Base-by-base conservation (phyloP, 2,113 vertebrate genomes). In the Sakesphorus luctuosus region DNA sequence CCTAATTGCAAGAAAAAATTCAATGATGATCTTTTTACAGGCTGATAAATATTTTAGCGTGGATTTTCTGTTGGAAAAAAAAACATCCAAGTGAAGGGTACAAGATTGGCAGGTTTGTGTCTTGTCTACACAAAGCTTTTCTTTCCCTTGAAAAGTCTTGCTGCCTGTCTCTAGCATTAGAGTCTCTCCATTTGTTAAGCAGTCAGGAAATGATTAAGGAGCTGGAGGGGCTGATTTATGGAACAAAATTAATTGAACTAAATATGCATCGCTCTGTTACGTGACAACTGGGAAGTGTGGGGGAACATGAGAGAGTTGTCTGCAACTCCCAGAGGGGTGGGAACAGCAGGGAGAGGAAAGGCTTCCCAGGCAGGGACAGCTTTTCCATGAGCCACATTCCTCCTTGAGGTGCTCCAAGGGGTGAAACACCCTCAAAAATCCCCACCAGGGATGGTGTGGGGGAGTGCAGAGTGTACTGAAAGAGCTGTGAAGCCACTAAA, bases 1-100 rank as follows among this genome's bases (percentile, higher is more conserved):
- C 80, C 86, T 97, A 96, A 96, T 96, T 97, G 96, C 88, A 96
- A 96, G 96, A 95, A 96, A 95, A 95, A 96, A 95, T 58, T 95
- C 96, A 96, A 90, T 92, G 96, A 95, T 97, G 80, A 96, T 97
- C 96, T 95, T 96, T 96, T 96, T 96, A 95, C 90, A 92, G 92
- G 72, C 76, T 96, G 86, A 96, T 96, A 96, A 97, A 97, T 97
- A 97, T 97, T 96, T 97, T 89, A 96, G 76, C 1, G 1, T 75
- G 90, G 88, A 56, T 93, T 94, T 96, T 95, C 80, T 65, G 73
- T 44, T 89, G 82, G 56, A 56, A 88, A 76, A 73, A 92, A 90
- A 38, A n/a, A 14, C 75, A 93, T 84, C 53, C 85, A 63, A 89
- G 56, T 92, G 92, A 96, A 90, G 46, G 53, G 40, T 92, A 69